Base-by-base conservation (phyloP, 2,113 vertebrate species). In the Osmerus eperlanus region DNA sequence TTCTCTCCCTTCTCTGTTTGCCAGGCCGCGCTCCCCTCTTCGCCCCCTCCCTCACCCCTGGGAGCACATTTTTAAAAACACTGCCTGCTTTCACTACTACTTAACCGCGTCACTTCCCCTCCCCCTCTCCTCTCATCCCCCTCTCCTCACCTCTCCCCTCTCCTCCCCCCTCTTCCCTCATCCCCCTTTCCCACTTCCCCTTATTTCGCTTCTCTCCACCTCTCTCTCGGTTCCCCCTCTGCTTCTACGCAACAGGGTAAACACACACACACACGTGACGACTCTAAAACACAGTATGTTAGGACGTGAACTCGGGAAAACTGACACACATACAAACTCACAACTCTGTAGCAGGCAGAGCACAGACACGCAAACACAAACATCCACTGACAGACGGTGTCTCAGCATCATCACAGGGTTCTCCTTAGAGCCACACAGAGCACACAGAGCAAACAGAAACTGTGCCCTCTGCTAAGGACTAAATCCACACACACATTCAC, bases 321-420 rank as follows among this genome's bases (percentile, higher is more conserved):
- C 41, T 9, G 41, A 47, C 41, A 82, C 73, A 61, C 28, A 65
- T 28, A 29, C 28, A 63, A 25, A 74, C 73, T 55, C 66, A 62
- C 64, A 65, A 53, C 56, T 55, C 47, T 55, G 9, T 56, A 74
- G 72, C 71, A 82, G 78, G 67, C 74, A 74, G 61, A 75, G 60
- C 62, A 78, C 52, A 74, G 59, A 59, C 69, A 77, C 58, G 6
- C 32, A 66, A 19, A 67, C 32, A 21, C 80, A 88, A 70, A 71
- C 74, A 82, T 74, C 71, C 81, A 81, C 72, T 85, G 70, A 85
- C 67, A 74, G 19, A 77, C 77, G 47, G 70, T 63, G 76, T 47
- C 6, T 87, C 84, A 87, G 80, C 76, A 74, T 78, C 80, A 62
- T 89, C 90, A 88, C 80, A 88, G 80, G 84, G 81, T 84, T 67